Evolutionary conservation across 2,797 vertebrate genomes (phyloP).

Genomic region (Lates japonicus): DNA sequence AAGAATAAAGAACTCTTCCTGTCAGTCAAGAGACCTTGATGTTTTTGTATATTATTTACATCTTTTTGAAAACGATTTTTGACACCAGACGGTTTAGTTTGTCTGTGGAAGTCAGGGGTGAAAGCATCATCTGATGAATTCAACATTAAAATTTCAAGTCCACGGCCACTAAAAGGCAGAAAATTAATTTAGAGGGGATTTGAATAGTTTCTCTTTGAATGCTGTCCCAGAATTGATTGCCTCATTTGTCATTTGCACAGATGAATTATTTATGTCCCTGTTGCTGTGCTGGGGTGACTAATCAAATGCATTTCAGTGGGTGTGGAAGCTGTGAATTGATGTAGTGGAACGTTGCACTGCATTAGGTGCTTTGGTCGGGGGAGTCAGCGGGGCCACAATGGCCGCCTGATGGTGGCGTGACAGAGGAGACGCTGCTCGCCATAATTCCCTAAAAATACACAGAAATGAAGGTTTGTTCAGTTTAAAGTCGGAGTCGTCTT

Average conservation of each 20-base stretch:
- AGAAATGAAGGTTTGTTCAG: background rate
- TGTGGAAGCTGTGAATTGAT: slow-evolving; percentile 73
- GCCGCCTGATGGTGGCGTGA: slow-evolving; percentile 32
- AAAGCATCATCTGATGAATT: slow-evolving; percentile 66
- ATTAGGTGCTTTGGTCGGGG: slow-evolving; percentile 57
- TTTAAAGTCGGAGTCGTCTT: background rate
- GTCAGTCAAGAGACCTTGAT: slow-evolving; percentile 14
- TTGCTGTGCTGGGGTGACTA: slow-evolving; percentile 78
- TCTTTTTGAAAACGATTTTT: slow-evolving; percentile 26
- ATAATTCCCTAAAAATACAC: slow-evolving; percentile 13
- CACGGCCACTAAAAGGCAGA: slow-evolving; percentile 70
- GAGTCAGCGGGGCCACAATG: slow-evolving; percentile 50
- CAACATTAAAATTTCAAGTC: slow-evolving; percentile 66
- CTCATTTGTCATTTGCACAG: slow-evolving; percentile 85
- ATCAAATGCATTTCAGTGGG: slow-evolving; percentile 81
- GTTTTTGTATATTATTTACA: slow-evolving; percentile 18
- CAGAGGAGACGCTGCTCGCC: slow-evolving; percentile 31
- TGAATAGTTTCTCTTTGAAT: slow-evolving; percentile 82
- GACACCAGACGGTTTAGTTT: slow-evolving; percentile 31
- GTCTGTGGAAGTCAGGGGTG: slow-evolving; percentile 21
- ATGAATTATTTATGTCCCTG: slow-evolving; percentile 85
- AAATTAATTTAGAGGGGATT: slow-evolving; percentile 81
- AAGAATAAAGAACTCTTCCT: slow-evolving; percentile 9
- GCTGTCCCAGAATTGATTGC: slow-evolving; percentile 82
- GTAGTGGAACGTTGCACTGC: slow-evolving; percentile 66